Evolutionary conservation across 2,797 vertebrate species (phyloP), one percentile per base, ranked within the genome.

Genomic region (Craterocephalus amniculus): DNA sequence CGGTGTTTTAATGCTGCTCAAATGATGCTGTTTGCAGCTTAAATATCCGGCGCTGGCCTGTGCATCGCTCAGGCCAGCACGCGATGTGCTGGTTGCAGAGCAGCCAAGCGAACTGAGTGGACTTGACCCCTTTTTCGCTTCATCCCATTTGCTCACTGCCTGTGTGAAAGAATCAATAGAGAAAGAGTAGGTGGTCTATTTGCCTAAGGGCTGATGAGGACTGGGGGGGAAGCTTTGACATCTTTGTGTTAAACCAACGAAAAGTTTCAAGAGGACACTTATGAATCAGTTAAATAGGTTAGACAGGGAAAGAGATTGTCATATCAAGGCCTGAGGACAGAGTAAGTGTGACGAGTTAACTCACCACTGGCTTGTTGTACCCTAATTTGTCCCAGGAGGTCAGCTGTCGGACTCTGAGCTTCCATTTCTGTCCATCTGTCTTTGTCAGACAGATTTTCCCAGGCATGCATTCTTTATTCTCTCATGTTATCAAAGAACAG

Each of bases 21-120:
- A 78, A 79, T 48, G 12, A 87, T 80, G 86, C 80, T 78, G 74
- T 88, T 81, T 48, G 76, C 58, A 76, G 82, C 67, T 80, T 81
- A 74, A 81, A 82, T 77, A 77, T 63, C 35, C 9, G 74, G 77
- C 24, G 4, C 62, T 74, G 49, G 89, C 88, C 89, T 57, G 73
- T 83, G 88, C 88, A 16, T 74, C 64, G 76, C 80, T 84, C 58
- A 80, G 85, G 74, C 81, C 69, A 58, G 76, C 88, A 89, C 75
- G 71, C 74, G 12, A 85, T 88, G 84, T 83, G 79, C 86, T 90
- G 84, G 87, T 87, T 87, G 87, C 69, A 48, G 81, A 75, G 79
- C 84, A 88, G 85, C 74, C 84, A 74, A 81, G 87, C 76, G 69
- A 35, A 79, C 56, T 13, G 69, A 63, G 84, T 81, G 82, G 89